Conservation (phyloP, 1,140 invertebrate species). For the Linepithema humile region DNA sequence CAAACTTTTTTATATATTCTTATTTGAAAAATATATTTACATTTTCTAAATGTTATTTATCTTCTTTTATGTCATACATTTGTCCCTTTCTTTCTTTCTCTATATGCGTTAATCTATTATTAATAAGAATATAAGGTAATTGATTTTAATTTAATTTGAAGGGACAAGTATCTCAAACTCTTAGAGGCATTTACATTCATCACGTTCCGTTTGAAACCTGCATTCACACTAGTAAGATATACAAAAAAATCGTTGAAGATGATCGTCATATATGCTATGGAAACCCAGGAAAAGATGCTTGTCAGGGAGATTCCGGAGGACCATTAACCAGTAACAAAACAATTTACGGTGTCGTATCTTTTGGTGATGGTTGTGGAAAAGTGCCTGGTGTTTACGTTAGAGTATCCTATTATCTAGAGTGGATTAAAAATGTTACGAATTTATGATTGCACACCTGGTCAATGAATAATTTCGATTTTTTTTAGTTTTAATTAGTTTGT, state of each 20-base stretch:
- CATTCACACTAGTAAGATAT: slow-evolving; percentile 10
- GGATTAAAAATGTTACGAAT: slow-evolving; percentile 66
- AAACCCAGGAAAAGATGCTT: slow-evolving; percentile 62
- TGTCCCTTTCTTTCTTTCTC: no score
- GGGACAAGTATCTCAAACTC: neutral
- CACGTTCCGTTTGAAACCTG: slow-evolving; percentile 55
- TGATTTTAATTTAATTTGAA: slow-evolving; percentile 23
- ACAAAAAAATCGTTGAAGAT: slow-evolving; percentile 39
- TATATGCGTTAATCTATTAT: neutral
- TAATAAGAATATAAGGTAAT: neutral
- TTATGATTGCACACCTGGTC: neutral
- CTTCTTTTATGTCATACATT: no score
- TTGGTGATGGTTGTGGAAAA: slow-evolving; percentile 60
- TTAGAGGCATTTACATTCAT: slow-evolving; percentile 54
- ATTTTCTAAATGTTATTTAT: no score
- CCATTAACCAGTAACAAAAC: slow-evolving; percentile 59
- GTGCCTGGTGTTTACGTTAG: slow-evolving; percentile 67
- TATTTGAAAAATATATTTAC: neutral
- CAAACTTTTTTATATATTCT: neutral
- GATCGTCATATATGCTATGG: slow-evolving; percentile 72
- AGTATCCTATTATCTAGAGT: slow-evolving; percentile 60
- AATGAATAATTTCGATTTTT: neutral
- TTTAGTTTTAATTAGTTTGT: neutral
- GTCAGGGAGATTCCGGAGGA: slow-evolving; percentile 74
- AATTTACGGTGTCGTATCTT: slow-evolving; percentile 74